Conservation (phyloP, 2,113 vertebrate species). For the Pygoscelis adeliae region DNA sequence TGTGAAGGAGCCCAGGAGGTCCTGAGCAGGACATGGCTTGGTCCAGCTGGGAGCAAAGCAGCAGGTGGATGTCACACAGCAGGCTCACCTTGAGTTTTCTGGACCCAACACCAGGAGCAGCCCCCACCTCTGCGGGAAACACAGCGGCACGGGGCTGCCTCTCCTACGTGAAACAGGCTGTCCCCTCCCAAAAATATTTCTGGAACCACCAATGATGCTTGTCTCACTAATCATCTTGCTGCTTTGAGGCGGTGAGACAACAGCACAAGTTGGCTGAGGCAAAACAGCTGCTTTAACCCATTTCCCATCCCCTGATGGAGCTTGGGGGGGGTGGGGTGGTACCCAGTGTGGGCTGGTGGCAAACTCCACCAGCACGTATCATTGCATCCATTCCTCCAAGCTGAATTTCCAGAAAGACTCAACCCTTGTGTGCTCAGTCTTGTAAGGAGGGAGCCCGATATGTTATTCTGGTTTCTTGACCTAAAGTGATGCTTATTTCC, state of each 20-base stretch:
- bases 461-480: neutral
- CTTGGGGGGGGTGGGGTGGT: fast-evolving
- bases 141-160: neutral
- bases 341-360: neutral
- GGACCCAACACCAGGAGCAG: neutral
- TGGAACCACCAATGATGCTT: neutral
- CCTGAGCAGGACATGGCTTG: neutral
- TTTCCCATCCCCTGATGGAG: neutral
- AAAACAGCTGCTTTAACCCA: neutral
- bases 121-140: neutral
- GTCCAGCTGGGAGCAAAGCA: neutral
- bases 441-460: neutral
- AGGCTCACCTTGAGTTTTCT: neutral
- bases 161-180: neutral
- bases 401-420: neutral
- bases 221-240: neutral
- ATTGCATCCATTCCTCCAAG: neutral
- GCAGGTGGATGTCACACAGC: neutral
- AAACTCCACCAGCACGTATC: fast-evolving
- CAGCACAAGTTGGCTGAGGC: neutral
- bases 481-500: neutral
- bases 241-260: neutral
- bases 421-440: neutral
- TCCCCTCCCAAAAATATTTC: neutral
- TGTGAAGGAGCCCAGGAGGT: neutral